phyloP scores from a whole-genome alignment of 2,888 invertebrate species.

The Pristionchus exspectatus region DNA sequence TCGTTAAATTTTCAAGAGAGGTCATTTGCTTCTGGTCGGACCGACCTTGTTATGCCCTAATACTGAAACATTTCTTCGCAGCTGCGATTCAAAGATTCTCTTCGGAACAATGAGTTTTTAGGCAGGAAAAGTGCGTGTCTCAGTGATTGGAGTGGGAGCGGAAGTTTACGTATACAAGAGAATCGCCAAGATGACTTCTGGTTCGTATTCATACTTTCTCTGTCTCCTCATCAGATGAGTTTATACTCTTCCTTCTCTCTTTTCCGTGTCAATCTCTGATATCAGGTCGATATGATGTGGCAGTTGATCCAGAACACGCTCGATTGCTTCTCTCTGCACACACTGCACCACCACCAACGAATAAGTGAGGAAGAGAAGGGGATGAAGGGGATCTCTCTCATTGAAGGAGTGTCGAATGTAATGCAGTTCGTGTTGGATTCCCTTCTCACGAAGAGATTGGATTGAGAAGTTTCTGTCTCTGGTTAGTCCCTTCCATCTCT shows the following conservation, averaged over 20 bases:
- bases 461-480: slow-evolving; percentile 70
- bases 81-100: too few relatives aligned
- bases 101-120: slow-evolving; percentile 80
- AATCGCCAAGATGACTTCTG: slow-evolving; percentile 89
- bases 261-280: too few relatives aligned
- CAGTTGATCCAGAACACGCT: slow-evolving; percentile 89
- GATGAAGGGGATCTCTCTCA: background rate
- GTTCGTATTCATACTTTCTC: slow-evolving; percentile 67
- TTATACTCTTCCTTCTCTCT: too few relatives aligned
- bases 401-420: slow-evolving; percentile 62
- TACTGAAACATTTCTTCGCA: too few relatives aligned
- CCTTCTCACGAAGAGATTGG: slow-evolving; percentile 68
- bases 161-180: slow-evolving; percentile 93
- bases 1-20: too few relatives aligned
- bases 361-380: slow-evolving; percentile 56
- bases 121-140: slow-evolving; percentile 88
- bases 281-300: slow-evolving; percentile 84
- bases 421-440: slow-evolving; percentile 75
- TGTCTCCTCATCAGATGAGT: too few relatives aligned
- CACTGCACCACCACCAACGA: slow-evolving; percentile 79
- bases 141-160: slow-evolving; percentile 94
- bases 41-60: too few relatives aligned
- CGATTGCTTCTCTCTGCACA: slow-evolving; percentile 81
- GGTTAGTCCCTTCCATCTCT: slow-evolving; percentile 60
- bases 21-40: too few relatives aligned